Base-by-base conservation (phyloP, 2,113 vertebrate genomes). In the Osmerus eperlanus region DNA sequence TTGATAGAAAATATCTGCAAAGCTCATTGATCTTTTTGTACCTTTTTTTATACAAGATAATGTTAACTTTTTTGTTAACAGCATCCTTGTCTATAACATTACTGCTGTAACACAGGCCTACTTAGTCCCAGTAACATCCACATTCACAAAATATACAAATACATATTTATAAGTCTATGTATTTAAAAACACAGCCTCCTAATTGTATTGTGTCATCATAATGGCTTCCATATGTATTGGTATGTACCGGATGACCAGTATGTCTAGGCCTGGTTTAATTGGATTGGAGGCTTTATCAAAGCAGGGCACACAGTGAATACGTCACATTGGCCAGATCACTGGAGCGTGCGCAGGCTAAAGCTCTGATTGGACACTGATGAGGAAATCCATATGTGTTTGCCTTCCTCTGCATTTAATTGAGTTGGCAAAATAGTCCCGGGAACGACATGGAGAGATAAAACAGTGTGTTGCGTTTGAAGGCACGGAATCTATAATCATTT, bases 401-500 rank as follows among this genome's bases (percentile, higher is more conserved):
- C 54, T 28, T 65, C 21, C 32, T 47, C 59, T 70, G 29, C 59
- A 29, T 67, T 67, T 75, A 66, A 63, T 69, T 18, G 29, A 56
- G 58, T 19, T 21, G 63, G 62, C 29, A 29, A 29, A 64, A 64
- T 28, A 64, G 59, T 23, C 29, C 29, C 32, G n/a, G 25, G 29
- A 64, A n/a, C 28, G 62, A 64, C 62, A 41, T 29, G 36, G 16
- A 29, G 5, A 64, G 23, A 64, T 64, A 41, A 64, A 32, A 32
- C 62, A 64, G 67, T 71, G 1, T 21, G 70, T 65, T n/a, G 19
- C 18, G 19, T 65, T 21, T 65, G 25, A 67, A 88, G 83, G 85
- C 65, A 77, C 74, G 75, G 79, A 69, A 81, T 91, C 91, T 89
- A 91, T 90, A 90, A 91, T 90, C 89, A 91, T 93, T 93, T 92